These are phyloP conservation scores for Zygogramma bicolorata DNA, from an alignment of 2,888 invertebrate genomes.

Conservation along the genomic window DNA sequence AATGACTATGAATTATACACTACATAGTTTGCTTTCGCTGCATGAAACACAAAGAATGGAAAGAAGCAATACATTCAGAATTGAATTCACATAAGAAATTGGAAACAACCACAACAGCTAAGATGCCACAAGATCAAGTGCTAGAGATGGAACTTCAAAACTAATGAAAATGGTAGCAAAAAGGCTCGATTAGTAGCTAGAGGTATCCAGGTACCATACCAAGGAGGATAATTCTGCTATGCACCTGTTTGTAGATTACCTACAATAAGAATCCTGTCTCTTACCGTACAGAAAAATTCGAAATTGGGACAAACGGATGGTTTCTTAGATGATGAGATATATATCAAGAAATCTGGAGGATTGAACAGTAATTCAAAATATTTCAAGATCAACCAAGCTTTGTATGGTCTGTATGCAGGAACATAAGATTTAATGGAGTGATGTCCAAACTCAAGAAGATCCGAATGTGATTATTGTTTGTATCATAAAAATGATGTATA, in stretches of 20 bases:
- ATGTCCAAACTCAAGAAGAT: slow-evolving; percentile 30
- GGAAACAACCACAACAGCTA: slow-evolving; percentile 1
- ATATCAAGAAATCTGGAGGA: slow-evolving; percentile 16
- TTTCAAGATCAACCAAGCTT: slow-evolving; percentile 32
- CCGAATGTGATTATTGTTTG: slow-evolving; percentile 39
- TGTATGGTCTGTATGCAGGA: slow-evolving; percentile 44
- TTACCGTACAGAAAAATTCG: not conserved
- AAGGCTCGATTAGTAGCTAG: slow-evolving; percentile 22
- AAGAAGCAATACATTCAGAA: not conserved
- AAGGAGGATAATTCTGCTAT: slow-evolving; percentile 16
- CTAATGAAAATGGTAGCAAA: slow-evolving; percentile 25
- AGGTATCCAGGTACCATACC: slow-evolving; percentile 9
- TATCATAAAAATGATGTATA: slow-evolving; percentile 29
- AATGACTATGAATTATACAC: slow-evolving; percentile 7
- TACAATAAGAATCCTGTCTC: slow-evolving; percentile 10
- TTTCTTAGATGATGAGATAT: slow-evolving; percentile 25
- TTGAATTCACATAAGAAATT: not conserved
- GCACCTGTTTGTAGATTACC: slow-evolving; percentile 10
- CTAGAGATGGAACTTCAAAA: slow-evolving; percentile 39
- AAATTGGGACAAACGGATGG: slow-evolving; percentile 26
- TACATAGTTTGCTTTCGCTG: not conserved
- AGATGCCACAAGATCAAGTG: slow-evolving; percentile 1
- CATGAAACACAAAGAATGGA: not conserved
- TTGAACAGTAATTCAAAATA: not conserved
- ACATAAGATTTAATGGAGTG: slow-evolving; percentile 40